Evolutionary conservation across 2,113 vertebrate species (phyloP).

Genomic region (Callionymus lyra): DNA sequence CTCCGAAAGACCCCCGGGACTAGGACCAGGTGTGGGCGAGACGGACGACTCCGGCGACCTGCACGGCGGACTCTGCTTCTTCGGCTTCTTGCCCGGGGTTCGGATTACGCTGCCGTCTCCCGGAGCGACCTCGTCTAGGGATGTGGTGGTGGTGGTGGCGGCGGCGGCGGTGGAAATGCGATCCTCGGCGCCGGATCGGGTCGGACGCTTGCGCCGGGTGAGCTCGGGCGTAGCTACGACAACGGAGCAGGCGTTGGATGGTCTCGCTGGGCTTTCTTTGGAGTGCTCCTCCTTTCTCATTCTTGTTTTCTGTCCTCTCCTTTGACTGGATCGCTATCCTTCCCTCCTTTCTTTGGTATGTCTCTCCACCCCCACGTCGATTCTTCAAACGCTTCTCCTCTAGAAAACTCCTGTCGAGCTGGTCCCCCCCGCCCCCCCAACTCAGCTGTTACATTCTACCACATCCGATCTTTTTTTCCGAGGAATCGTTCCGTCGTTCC

Average conservation of each 20-base stretch:
- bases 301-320: conserved; percentile 18
- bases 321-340: conserved; percentile 1
- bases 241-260: conserved; percentile 61
- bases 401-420: neutral
- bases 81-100: conserved; percentile 61
- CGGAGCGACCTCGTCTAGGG: too few relatives aligned
- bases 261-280: conserved; percentile 57
- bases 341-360: too few relatives aligned
- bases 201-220: conserved; percentile 58
- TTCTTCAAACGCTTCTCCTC: conserved; percentile 3
- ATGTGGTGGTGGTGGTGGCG: conserved; percentile 14
- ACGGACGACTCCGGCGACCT: conserved; percentile 36
- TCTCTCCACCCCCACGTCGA: too few relatives aligned
- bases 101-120: too few relatives aligned
- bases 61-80: conserved; percentile 58
- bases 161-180: conserved; percentile 11
- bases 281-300: conserved; percentile 75
- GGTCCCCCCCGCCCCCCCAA: neutral
- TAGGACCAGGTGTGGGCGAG: conserved; percentile 31
- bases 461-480: neutral
- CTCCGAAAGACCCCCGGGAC: conserved; percentile 36
- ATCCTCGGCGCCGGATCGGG: conserved; percentile 40
- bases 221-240: conserved; percentile 51
- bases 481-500: neutral
- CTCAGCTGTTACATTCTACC: neutral